Evolutionary conservation across 2,888 invertebrate genomes (phyloP), one percentile per base, ranked within the genome.

Genomic region (Dicyrtoma fusca): DNA sequence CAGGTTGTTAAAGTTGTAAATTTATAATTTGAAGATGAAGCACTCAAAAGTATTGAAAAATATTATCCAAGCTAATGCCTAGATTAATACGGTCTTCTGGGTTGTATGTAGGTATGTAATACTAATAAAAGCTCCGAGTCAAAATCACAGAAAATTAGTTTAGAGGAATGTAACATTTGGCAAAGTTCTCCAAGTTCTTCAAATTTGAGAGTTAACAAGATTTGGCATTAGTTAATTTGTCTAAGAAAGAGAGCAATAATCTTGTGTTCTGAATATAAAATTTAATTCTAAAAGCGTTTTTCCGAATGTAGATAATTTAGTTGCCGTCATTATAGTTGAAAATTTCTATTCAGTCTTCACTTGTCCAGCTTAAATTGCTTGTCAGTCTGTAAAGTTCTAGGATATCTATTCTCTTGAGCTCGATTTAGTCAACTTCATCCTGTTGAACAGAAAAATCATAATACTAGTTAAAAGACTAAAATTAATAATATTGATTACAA

Each of bases 351-450:
- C n/a, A n/a, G n/a, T n/a, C n/a, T n/a, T n/a, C n/a, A n/a, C n/a
- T n/a, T n/a, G n/a, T n/a, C n/a, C n/a, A n/a, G n/a, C n/a, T n/a
- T n/a, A n/a, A n/a, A n/a, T n/a, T n/a, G n/a, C 55, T 6, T 13
- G 68, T 68, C 68, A 68, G 68, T 68, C 68, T 68, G 59, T 69
- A 44, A 42, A 69, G 11, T 66, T 26, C 64, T 14, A 25, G 44
- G 64, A 25, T 25, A 49, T 64, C 25, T 3, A 5, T 34, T 34
- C 13, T 34, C 17, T 53, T 59, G 69, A 69, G 57, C 57, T 55
- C 69, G 69, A 44, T 45, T 23, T 26, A 21, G n/a, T 47, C 21
- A 21, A 21, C 4, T 49, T 47, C 4, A 23, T 49, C 45, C 49
- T 64, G 34, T 34, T 34, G 3, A 34, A 5, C 8, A 34, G 3